Evolutionary conservation across 2,888 invertebrate genomes (phyloP).

Genomic region (Drosophila basisetae): DNA sequence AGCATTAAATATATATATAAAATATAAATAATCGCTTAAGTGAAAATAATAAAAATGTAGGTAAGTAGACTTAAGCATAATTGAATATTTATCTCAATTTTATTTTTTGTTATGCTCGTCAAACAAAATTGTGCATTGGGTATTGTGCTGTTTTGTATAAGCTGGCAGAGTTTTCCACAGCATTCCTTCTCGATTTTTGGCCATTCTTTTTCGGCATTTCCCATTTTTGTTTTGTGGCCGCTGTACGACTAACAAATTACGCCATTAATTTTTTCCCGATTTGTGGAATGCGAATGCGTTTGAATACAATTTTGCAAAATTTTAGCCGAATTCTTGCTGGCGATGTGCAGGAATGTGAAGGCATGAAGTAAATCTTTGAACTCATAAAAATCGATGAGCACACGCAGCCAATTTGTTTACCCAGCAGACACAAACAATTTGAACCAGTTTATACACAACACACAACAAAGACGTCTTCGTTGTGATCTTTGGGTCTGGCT

Average conservation of each 20-base stretch:
- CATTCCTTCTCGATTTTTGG: slow-evolving; percentile 16
- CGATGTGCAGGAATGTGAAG: slow-evolving; percentile 65
- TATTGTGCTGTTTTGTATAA: not conserved
- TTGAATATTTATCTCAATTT: not conserved
- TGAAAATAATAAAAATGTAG: not conserved
- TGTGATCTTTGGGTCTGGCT: slow-evolving; percentile 50
- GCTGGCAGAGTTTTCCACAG: not conserved
- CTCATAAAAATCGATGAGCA: slow-evolving; percentile 81
- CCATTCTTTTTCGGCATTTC: slow-evolving; percentile 9
- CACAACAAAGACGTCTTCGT: slow-evolving; percentile 55
- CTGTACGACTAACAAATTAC: slow-evolving; percentile 65
- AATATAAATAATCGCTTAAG: not conserved
- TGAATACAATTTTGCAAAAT: slow-evolving; percentile 46
- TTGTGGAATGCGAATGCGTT: slow-evolving; percentile 63
- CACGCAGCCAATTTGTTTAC: slow-evolving; percentile 75
- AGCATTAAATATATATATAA: not conserved
- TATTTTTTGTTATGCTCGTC: not conserved
- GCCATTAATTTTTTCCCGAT: slow-evolving; percentile 67
- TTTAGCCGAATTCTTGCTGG: slow-evolving; percentile 46
- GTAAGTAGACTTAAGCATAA: too few species aligned
- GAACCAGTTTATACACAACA: slow-evolving; percentile 18
- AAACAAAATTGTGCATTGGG: not conserved
- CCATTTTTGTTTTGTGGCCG: slow-evolving; percentile 30
- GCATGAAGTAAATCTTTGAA: slow-evolving; percentile 79
- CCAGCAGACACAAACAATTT: slow-evolving; percentile 57